Evolutionary conservation across 1,140 invertebrate species (phyloP).

Genomic region (Drosophila prosaltans): DNA sequence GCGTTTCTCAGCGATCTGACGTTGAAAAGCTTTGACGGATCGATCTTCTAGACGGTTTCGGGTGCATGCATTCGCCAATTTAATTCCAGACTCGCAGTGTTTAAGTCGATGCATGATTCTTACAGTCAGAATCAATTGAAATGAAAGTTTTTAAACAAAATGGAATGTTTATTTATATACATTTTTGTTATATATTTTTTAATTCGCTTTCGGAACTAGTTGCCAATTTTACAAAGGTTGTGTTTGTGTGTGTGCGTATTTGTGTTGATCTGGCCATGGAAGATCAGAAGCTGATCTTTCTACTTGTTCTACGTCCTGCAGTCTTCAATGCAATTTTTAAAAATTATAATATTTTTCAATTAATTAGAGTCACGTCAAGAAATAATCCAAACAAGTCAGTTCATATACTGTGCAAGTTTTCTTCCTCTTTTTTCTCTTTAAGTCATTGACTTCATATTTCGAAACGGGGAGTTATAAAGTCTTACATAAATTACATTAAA

Average conservation of each 20-base stretch:
- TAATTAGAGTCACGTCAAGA: neutral
- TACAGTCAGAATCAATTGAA: slow-evolving; percentile 46
- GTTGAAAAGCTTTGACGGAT: slow-evolving; percentile 71
- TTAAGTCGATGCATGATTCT: slow-evolving; percentile 28
- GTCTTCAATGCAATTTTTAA: neutral
- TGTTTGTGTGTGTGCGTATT: slow-evolving; percentile 46
- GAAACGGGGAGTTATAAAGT: too few relatives aligned
- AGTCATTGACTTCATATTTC: neutral
- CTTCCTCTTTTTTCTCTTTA: neutral
- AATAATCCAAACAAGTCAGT: neutral
- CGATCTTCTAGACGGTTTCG: slow-evolving; percentile 71
- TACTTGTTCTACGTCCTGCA: neutral
- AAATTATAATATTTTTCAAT: too few relatives aligned
- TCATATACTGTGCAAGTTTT: neutral
- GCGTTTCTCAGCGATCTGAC: slow-evolving; percentile 14
- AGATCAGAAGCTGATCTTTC: slow-evolving; percentile 4
- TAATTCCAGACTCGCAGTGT: slow-evolving; percentile 34
- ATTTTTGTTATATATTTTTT: slow-evolving; percentile 18
- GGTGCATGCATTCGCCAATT: slow-evolving; percentile 77
- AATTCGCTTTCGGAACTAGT: slow-evolving; percentile 22
- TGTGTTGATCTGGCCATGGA: slow-evolving; percentile 43
- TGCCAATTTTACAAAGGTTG: slow-evolving; percentile 48
- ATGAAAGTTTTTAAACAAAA: slow-evolving; percentile 63
- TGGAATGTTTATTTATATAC: slow-evolving; percentile 30
- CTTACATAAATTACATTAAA: too few relatives aligned